Base-by-base conservation (phyloP, 1,140 invertebrate species). In the Anoplolepis gracilipes region DNA sequence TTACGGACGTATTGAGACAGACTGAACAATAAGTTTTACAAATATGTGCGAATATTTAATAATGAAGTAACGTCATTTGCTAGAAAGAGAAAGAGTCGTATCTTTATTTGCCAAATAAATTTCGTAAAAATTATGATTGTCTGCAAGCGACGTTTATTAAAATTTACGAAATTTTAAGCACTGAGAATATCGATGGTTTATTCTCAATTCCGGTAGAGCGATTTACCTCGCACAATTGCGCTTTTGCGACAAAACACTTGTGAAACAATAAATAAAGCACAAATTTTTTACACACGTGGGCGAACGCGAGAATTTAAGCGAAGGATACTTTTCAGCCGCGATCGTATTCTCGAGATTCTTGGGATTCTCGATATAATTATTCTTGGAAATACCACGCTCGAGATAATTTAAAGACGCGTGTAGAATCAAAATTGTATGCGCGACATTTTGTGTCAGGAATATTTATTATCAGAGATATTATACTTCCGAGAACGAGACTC, bases 41-140 rank as follows among this genome's bases (percentile, higher is more conserved):
- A 72, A 70, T 22, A 72, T n/a, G 16, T 19, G 25, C 13, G 19
- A 28, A 57, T 70, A 39, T 1, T 70, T 55, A 16, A 67, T 30
- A 55, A 46, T 10, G 25, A 30, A 28, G 19, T 8, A 57, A 72
- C 22, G 28, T 42, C 75, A 25, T 33, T 77, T 30, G 39, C 22
- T 49, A 70, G 19, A 42, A 42, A 42, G 42, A 49, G 46, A 49
- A 6, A 46, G 42, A 46, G 42, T 57, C 49, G 22, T 46, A 22
- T 22, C 3, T 46, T 13, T 81, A 19, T 82, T 72, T 72, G 53
- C 7, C 25, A 72, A 72, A 46, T 42, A 42, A 81, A 57, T 72
- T 59, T 59, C 25, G 42, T 16, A 10, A 70, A 57, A 39, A 70
- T 16, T 19, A 70, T 25, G 2, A 59, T 39, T 36, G 4, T 55